Conservation (phyloP, 2,888 invertebrate species). For the Drosophila tanythrix region DNA sequence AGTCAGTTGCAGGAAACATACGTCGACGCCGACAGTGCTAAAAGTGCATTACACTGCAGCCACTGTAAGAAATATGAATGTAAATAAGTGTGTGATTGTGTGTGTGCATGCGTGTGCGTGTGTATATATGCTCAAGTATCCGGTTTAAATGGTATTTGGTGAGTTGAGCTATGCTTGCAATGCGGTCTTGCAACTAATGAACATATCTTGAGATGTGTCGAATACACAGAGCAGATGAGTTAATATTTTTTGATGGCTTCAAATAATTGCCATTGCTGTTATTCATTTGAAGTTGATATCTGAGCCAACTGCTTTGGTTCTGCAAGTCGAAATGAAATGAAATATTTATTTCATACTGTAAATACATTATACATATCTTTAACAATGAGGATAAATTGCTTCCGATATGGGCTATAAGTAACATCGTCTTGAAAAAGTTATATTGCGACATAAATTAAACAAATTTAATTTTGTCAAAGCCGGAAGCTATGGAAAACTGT, state of each 20-base stretch:
- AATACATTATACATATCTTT: too few relatives aligned
- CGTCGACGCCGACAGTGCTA: constrained; percentile 60
- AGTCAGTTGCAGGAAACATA: constrained; percentile 54
- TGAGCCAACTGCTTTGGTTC: not conserved
- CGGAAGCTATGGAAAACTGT: too few relatives aligned
- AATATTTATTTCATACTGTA: not conserved
- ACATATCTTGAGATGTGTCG: constrained; percentile 36
- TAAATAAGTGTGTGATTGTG: not conserved
- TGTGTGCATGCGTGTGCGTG: not conserved
- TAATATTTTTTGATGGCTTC: not conserved
- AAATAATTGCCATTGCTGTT: not conserved
- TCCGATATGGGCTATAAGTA: not conserved
- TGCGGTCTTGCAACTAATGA: constrained; percentile 37
- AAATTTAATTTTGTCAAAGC: not conserved
- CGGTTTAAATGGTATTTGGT: constrained; percentile 33
- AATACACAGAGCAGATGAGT: constrained; percentile 7
- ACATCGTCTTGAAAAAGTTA: not conserved
- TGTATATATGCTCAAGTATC: constrained; percentile 26
- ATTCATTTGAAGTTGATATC: not conserved
- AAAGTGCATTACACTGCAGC: constrained; percentile 68
- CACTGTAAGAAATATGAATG: constrained; percentile 5
- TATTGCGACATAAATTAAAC: not conserved
- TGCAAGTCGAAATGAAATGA: too few relatives aligned
- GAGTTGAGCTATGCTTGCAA: constrained; percentile 31
- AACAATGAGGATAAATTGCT: not conserved